These are phyloP conservation scores for Morelia viridis DNA, from an alignment of 2,797 vertebrate genomes.

Conservation along the genomic window DNA sequence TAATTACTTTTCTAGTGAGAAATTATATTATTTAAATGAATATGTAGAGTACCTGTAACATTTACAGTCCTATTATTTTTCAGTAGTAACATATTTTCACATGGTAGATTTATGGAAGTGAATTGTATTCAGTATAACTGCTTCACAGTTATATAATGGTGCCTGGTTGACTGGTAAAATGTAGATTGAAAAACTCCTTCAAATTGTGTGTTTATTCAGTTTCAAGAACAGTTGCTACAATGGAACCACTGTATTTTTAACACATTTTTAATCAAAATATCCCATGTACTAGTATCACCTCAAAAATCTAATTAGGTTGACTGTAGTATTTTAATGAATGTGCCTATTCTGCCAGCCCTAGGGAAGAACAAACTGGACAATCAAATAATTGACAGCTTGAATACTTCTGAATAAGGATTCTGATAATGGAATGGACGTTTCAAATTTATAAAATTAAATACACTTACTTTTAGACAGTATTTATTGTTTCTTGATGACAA, in stretches of 20 bases:
- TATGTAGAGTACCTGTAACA: background rate
- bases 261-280: background rate
- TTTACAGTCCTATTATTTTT: background rate
- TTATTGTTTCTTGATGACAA: background rate
- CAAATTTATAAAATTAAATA: background rate
- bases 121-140: slow-evolving; percentile 8
- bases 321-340: slow-evolving; percentile 28
- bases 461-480: slow-evolving; percentile 32
- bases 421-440: background rate
- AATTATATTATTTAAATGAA: slow-evolving; percentile 1
- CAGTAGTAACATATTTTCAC: background rate
- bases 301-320: slow-evolving; percentile 15
- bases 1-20: slow-evolving; percentile 35
- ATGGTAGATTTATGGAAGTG: background rate
- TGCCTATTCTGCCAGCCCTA: background rate
- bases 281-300: background rate
- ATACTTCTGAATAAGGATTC: slow-evolving; percentile 15
- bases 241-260: slow-evolving; percentile 3
- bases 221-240: slow-evolving; percentile 24
- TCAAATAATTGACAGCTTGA: slow-evolving; percentile 12
- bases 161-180: background rate
- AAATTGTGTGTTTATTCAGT: slow-evolving; percentile 25
- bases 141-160: slow-evolving; percentile 19
- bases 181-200: background rate
- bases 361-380: background rate